phyloP scores from a whole-genome alignment of 1,140 invertebrate genomes.

The Drosophila ogumai region DNA sequence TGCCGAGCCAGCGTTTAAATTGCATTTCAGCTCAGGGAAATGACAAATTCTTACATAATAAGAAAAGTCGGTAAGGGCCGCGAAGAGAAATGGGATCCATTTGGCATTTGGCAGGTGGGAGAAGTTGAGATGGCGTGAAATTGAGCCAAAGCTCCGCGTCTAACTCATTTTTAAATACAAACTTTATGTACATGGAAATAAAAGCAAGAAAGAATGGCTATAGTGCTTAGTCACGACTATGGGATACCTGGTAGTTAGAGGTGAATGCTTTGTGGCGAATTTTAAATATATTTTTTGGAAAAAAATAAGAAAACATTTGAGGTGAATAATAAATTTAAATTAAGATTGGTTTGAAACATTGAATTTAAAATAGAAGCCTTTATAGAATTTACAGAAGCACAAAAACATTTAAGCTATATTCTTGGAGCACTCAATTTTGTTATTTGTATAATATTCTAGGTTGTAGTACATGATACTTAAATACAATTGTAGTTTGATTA shows the following conservation, averaged over 20 bases:
- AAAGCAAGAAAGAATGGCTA: slow-evolving; percentile 39
- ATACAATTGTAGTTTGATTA: neutral
- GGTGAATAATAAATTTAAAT: no score
- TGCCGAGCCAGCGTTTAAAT: slow-evolving; percentile 54
- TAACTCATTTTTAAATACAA: slow-evolving; percentile 83
- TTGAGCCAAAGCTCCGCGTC: slow-evolving; percentile 63
- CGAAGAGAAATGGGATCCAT: slow-evolving; percentile 72
- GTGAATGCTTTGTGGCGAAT: neutral
- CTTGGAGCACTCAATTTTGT: no score
- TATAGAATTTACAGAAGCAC: neutral
- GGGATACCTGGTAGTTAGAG: neutral
- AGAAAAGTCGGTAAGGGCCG: slow-evolving; percentile 40
- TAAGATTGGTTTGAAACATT: no score
- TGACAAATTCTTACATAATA: slow-evolving; percentile 79
- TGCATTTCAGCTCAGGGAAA: slow-evolving; percentile 72
- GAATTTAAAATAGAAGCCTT: no score
- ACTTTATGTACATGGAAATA: slow-evolving; percentile 73
- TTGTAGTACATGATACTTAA: neutral
- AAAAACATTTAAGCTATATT: neutral
- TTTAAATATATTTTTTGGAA: neutral
- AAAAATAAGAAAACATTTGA: no score
- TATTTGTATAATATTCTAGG: no score
- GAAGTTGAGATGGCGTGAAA: slow-evolving; percentile 73
- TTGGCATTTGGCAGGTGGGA: slow-evolving; percentile 59
- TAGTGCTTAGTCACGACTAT: neutral